A percentile compares a stretch with the other conserved stretches of the same genome.
phyloP scores from a whole-genome alignment of 2,888 invertebrate genomes.

The Apeira syringaria region DNA sequence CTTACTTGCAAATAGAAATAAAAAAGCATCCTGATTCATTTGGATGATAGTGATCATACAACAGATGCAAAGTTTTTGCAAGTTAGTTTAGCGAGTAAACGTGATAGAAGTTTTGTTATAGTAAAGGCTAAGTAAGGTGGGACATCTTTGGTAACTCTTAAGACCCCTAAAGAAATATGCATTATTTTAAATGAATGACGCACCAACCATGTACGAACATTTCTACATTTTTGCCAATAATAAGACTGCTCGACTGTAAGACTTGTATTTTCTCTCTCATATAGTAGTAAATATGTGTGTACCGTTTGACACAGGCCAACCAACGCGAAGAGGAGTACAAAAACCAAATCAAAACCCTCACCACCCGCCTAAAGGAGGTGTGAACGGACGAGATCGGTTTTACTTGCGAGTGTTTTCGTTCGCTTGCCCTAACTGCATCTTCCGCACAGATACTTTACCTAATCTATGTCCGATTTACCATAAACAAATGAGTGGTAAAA shows the following conservation, averaged over 20 bases:
- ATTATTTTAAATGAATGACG: constrained; percentile 49
- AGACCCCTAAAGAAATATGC: too few species aligned
- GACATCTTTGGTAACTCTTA: too few species aligned
- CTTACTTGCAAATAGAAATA: too few species aligned
- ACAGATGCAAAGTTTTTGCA: too few species aligned
- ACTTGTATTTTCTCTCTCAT: not conserved
- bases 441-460: constrained; percentile 55
- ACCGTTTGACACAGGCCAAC: constrained; percentile 91
- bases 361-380: constrained; percentile 99
- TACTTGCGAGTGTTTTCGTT: constrained; percentile 62
- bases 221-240: not conserved
- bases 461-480: constrained; percentile 30
- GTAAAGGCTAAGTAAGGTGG: too few species aligned
- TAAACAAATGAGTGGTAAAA: constrained; percentile 43
- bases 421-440: constrained; percentile 78
- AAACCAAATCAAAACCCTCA: constrained; percentile 99
- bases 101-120: too few species aligned
- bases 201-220: constrained; percentile 59
- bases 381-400: constrained; percentile 65
- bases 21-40: too few species aligned
- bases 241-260: too few species aligned
- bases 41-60: too few species aligned
- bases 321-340: constrained; percentile 99
- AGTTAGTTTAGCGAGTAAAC: too few species aligned
- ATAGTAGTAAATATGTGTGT: constrained; percentile 45